Evolutionary conservation across 2,113 vertebrate species (phyloP).

Genomic region (Ceyx melanurus): DNA sequence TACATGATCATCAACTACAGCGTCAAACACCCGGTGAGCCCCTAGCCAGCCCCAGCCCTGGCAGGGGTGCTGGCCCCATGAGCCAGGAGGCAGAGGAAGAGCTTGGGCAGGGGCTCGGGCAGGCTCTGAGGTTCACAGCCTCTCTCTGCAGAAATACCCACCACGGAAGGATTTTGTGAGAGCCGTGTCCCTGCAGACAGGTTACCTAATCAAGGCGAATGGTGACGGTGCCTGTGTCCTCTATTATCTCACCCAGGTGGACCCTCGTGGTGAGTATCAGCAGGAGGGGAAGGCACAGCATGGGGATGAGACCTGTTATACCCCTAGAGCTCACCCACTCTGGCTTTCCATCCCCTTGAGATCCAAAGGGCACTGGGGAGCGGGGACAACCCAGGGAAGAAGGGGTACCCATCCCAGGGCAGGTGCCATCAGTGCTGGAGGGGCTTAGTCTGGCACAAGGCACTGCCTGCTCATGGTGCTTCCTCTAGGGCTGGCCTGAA

Average conservation of each 20-base stretch:
- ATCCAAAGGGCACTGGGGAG: not conserved
- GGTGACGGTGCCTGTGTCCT: constrained; percentile 74
- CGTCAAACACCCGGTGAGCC: constrained; percentile 83
- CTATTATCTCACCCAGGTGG: constrained; percentile 89
- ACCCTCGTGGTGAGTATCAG: constrained; percentile 81
- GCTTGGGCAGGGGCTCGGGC: not conserved
- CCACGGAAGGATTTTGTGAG: constrained; percentile 87
- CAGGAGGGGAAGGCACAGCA: not conserved
- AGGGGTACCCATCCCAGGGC: not conserved
- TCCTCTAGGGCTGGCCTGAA: not conserved
- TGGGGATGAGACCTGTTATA: not conserved
- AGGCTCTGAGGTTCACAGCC: not conserved
- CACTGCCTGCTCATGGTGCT: rapidly evolving
- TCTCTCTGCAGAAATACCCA: constrained; percentile 81
- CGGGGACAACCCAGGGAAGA: not conserved
- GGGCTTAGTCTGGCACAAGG: rapidly evolving
- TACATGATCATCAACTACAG: constrained; percentile 94
- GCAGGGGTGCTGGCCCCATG: not conserved
- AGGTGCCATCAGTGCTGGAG: not conserved
- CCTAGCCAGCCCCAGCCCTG: rapidly evolving
- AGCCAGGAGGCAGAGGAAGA: not conserved
- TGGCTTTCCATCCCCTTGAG: not conserved
- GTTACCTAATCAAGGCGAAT: constrained; percentile 83
- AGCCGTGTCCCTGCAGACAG: constrained; percentile 82
- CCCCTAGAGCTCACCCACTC: not conserved